Evolutionary conservation across 2,888 invertebrate genomes (phyloP), one percentile per base, ranked within the genome.

Genomic region (Meganola albula): DNA sequence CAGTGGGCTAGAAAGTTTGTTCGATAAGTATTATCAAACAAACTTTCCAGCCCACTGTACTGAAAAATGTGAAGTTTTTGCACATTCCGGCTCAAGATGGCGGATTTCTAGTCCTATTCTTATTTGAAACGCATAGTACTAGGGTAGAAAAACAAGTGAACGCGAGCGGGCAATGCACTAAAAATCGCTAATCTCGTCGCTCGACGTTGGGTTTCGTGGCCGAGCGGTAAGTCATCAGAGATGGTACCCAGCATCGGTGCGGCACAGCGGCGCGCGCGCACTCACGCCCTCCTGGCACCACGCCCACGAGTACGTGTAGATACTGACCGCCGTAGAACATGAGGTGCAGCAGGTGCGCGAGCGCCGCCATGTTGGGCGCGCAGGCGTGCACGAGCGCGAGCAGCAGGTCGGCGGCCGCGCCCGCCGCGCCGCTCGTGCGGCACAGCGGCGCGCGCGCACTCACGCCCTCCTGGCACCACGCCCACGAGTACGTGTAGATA

Each of bases 351-450:
- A 96, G 93, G 49, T 89, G 89, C 35, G 95, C 94, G 53, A 97
- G 89, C 66, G 93, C 91, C 62, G 92, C 92, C 89, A 97, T 93
- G 85, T 98, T 98, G 58, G 93, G 93, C 59, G 94, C 93, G 83
- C 96, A 97, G 63, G 92, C 93, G 64, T 94, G 92, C 74, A 97
- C 96, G 28, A 98, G 88, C 38, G 95, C 92, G 48, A 96, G 94
- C 48, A 98, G 88, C 54, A 98, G 87, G 70, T 98, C 97, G 64
- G 96, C 93, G 33, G 97, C 97, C 36, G 97, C 97, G 53, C 92
- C 93, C 48, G 94, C 92, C 25, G 97, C 95, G 62, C 92, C 92
- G 2, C 96, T 91, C 43, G 93, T 92, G 44, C 92, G 92, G 74
- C 98, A 98, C 46, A 98, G 93, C 24, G 97, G 95, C 51, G 92